Conservation (phyloP, 2,888 invertebrate species). For the Sarcophaga subvicina region DNA sequence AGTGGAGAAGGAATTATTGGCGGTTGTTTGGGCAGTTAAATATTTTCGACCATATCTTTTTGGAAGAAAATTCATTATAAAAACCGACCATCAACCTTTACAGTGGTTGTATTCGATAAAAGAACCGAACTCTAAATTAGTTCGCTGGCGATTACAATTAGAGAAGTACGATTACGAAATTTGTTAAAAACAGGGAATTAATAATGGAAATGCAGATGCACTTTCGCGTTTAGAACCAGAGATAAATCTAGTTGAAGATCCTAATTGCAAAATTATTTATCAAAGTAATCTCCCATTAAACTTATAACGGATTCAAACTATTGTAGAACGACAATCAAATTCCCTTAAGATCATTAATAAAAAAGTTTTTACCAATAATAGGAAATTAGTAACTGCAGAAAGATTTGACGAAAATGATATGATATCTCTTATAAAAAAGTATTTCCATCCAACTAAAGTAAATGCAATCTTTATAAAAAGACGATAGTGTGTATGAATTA, state of each 20-base stretch:
- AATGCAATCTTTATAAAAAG: slow-evolving; percentile 26
- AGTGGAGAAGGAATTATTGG: too few species aligned
- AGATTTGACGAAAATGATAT: not conserved
- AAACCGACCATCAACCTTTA: too few species aligned
- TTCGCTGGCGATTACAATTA: too few species aligned
- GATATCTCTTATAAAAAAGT: not conserved
- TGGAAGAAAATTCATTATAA: too few species aligned
- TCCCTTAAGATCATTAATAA: not conserved
- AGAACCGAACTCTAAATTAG: too few species aligned
- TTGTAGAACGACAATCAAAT: not conserved
- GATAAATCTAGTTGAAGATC: slow-evolving; percentile 4
- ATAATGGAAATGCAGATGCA: slow-evolving; percentile 47
- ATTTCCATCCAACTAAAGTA: slow-evolving; percentile 10
- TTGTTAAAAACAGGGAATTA: not conserved
- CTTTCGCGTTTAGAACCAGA: slow-evolving; percentile 46
- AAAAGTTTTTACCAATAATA: not conserved
- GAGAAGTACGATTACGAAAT: not conserved
- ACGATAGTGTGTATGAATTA: not conserved
- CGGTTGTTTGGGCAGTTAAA: too few species aligned
- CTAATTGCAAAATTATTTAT: too few species aligned
- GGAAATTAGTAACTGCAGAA: not conserved
- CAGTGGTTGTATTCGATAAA: too few species aligned
- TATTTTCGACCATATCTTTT: too few species aligned
- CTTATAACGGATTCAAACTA: not conserved
- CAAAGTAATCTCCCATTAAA: not conserved